Base-by-base conservation (phyloP, 2,113 vertebrate species). In the Guaruba guarouba region DNA sequence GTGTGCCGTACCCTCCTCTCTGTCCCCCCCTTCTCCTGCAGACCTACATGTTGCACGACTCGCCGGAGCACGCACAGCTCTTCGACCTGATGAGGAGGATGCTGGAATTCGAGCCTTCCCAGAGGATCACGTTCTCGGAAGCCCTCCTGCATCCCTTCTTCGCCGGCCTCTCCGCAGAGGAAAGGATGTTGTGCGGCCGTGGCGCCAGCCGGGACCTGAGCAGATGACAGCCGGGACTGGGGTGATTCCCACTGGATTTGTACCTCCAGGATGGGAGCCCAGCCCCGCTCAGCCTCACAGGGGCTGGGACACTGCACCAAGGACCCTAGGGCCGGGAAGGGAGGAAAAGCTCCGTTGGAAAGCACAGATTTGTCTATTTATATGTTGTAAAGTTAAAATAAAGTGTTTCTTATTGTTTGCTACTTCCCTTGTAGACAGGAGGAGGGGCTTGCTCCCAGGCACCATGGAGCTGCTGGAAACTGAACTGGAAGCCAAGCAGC, bases 51-150 rank as follows among this genome's bases (percentile, higher is more conserved):
- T 82, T 98, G 79, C 98, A 98, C 1, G 98, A 99, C 81, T 96
- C 98, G 0, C 92, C 97, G 73, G 98, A 99, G 75, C 99, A 99
- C 11, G 97, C 97, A 10, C 98, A 99, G 97, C 98, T 99, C 75
- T 99, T 99, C 46, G 99, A 99, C 97, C 97, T 99, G 94, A 98
- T 99, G 69, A 95, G 98, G 96, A 98, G 98, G 97, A 99, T 99
- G 99, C 87, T 99, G 96, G 98, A 98, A 29, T 99, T 99, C 2
- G 99, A 99, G 93, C 99, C 99, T 48, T 97, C 98, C 2, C 98
- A 97, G 82, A 98, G 99, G 70, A 98, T 99, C 96, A 99, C 98
- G 43, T 95, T 99, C 95, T 98, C 98, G 0, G 98, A 99, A 90
- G 99, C 99, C 7, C 98, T 99, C 14, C 95, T 96, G 59, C 99